These are phyloP conservation scores for Takifugu rubripes DNA, from an alignment of 2,797 vertebrate genomes.

Conservation along the genomic window DNA sequence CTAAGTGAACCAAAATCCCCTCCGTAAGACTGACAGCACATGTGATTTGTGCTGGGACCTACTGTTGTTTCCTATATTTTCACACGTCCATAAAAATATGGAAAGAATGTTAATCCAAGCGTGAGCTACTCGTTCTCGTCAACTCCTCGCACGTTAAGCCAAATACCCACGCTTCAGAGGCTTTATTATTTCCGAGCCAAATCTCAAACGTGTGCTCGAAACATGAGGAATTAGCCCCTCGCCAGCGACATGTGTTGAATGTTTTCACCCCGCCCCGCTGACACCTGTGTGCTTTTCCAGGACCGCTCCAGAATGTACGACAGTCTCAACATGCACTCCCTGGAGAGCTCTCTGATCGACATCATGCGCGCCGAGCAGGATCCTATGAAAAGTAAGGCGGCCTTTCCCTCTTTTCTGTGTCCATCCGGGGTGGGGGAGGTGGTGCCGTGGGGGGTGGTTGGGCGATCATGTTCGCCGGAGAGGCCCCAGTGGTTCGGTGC, in stretches of 20 bases:
- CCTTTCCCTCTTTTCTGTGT: slow-evolving; percentile 28
- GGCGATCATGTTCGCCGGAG: slow-evolving; percentile 21
- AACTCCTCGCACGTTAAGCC: slow-evolving; percentile 45
- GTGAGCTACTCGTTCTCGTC: slow-evolving; percentile 31
- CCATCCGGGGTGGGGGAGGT: neutral
- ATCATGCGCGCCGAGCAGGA: slow-evolving; percentile 99
- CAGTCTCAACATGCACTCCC: slow-evolving; percentile 98
- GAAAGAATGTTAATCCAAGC: slow-evolving; percentile 70
- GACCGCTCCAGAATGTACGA: slow-evolving; percentile 97
- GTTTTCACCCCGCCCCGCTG: neutral
- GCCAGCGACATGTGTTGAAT: neutral
- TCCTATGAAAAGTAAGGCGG: slow-evolving; percentile 90
- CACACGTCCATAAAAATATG: slow-evolving; percentile 37
- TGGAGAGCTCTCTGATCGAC: slow-evolving; percentile 98
- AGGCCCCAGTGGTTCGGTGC: slow-evolving; percentile 8
- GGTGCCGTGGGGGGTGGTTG: slow-evolving; percentile 13
- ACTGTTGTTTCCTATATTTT: slow-evolving; percentile 33
- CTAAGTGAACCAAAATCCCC: neutral
- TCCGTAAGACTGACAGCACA: neutral
- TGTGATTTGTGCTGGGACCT: neutral
- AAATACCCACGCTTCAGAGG: slow-evolving; percentile 27
- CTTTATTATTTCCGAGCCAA: slow-evolving; percentile 36
- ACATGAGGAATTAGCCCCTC: slow-evolving; percentile 14
- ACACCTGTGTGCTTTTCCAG: slow-evolving; percentile 67
- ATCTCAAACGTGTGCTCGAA: slow-evolving; percentile 33